Percentiles rank a stretch among this genome's conserved stretches.
Evolutionary conservation across 2,113 vertebrate species (phyloP).

Genomic region (Pseudorhombus dupliciocellatus): DNA sequence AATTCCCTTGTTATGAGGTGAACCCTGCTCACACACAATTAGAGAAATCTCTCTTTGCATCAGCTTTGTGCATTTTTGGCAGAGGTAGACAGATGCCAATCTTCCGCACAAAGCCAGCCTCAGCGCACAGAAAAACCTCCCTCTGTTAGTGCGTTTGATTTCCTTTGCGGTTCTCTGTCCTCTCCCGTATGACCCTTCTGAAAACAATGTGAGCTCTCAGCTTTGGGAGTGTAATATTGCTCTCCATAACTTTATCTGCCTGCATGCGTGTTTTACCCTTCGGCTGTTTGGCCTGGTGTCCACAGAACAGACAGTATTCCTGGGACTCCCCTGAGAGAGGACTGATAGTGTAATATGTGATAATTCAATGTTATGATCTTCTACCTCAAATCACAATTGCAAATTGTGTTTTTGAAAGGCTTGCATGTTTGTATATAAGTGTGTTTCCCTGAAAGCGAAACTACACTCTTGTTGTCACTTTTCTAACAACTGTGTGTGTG

Average conservation of each 20-base stretch:
- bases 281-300: constrained; percentile 34
- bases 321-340: constrained; percentile 8
- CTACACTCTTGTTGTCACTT: neutral
- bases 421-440: constrained; percentile 7
- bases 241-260: constrained; percentile 29
- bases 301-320: constrained; percentile 12
- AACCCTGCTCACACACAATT: constrained; percentile 52
- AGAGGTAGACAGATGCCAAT: constrained; percentile 62
- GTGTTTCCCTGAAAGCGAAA: constrained; percentile 5
- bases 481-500: neutral
- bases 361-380: constrained; percentile 3
- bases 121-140: constrained; percentile 42
- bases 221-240: constrained; percentile 45
- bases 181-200: constrained; percentile 36
- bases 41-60: constrained; percentile 64
- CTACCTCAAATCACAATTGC: neutral
- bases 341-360: constrained; percentile 13
- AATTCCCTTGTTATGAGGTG: constrained; percentile 46
- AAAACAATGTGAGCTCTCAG: constrained; percentile 52
- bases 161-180: constrained; percentile 62
- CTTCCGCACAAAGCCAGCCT: constrained; percentile 41
- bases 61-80: constrained; percentile 71
- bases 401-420: neutral
- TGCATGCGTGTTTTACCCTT: constrained; percentile 23
- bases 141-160: constrained; percentile 58